Evolutionary conservation across 2,797 vertebrate species (phyloP).

Genomic region (Pangasius macronema): DNA sequence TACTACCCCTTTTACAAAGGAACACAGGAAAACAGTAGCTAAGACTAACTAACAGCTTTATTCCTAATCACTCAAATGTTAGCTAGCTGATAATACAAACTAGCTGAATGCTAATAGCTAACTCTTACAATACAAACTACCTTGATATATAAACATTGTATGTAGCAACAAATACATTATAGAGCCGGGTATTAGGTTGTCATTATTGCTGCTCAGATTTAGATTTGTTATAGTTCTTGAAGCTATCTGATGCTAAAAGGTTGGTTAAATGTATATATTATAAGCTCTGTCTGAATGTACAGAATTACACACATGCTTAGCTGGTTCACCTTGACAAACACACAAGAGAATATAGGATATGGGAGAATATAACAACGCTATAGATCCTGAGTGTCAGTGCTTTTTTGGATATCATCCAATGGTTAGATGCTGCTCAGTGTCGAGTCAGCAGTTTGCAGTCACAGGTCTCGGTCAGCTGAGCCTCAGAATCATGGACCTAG

Average conservation of each 20-base stretch:
- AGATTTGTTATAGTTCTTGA: not conserved
- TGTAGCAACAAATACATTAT: not conserved
- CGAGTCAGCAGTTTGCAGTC: conserved; percentile 42
- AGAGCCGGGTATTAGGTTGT: not conserved
- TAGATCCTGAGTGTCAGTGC: conserved; percentile 36
- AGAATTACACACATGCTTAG: not conserved
- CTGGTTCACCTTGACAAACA: conserved; percentile 13
- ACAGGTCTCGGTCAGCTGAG: conserved; percentile 32
- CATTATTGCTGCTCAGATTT: conserved; percentile 9
- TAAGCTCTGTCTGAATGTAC: not conserved
- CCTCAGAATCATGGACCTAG: conserved; percentile 26
- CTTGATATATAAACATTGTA: not conserved
- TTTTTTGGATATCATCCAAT: conserved; percentile 7
- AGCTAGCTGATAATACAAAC: not conserved
- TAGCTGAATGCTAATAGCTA: not conserved
- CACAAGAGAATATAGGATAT: not conserved
- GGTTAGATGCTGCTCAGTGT: not conserved
- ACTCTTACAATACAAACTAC: not conserved
- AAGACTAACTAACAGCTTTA: not conserved
- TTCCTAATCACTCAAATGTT: not conserved
- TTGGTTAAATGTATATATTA: not conserved
- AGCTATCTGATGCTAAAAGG: not conserved
- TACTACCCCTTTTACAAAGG: not conserved
- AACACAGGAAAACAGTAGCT: not conserved
- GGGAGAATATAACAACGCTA: not conserved